These are phyloP conservation scores for Benthosema pterotum DNA, from an alignment of 2,797 vertebrate species.

Conservation along the genomic window DNA sequence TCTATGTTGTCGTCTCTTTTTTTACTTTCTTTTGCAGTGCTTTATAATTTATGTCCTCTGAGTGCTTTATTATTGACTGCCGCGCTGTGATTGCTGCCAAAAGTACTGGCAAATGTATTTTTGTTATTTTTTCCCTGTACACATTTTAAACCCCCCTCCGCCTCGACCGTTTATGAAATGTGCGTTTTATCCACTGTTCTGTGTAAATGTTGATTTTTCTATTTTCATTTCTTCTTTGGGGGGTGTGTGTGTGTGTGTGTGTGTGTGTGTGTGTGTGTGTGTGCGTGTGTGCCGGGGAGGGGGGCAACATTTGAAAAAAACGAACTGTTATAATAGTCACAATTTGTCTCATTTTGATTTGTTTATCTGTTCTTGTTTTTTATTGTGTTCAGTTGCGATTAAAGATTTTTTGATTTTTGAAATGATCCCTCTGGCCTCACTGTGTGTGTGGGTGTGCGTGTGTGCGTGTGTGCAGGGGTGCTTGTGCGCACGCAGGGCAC, in stretches of 20 bases:
- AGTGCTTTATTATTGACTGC: constrained; percentile 78
- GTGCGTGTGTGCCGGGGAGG: too few species aligned
- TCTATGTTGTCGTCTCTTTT: constrained; percentile 60
- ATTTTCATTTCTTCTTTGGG: constrained; percentile 25
- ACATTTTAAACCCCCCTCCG: constrained; percentile 26
- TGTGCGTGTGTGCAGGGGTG: constrained; percentile 36
- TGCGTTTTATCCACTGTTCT: constrained; percentile 73
- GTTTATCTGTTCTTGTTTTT: too few species aligned
- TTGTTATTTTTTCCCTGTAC: constrained; percentile 49
- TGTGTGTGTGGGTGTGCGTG: constrained; percentile 36
- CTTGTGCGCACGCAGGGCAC: constrained; percentile 18
- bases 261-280: neutral
- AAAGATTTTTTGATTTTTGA: constrained; percentile 78
- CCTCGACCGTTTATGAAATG: constrained; percentile 68
- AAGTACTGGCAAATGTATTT: constrained; percentile 70
- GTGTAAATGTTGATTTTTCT: constrained; percentile 61
- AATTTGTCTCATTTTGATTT: constrained; percentile 70
- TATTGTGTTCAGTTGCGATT: constrained; percentile 75
- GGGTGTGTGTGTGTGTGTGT: too few species aligned
- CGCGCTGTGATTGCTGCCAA: constrained; percentile 75
- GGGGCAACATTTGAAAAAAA: constrained; percentile 25
- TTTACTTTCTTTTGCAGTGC: constrained; percentile 71
- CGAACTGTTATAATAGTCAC: constrained; percentile 50
- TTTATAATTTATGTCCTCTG: constrained; percentile 78
- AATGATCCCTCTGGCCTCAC: constrained; percentile 42